Evolutionary conservation across 2,888 invertebrate genomes (phyloP).

Genomic region (Nebria brevicollis): DNA sequence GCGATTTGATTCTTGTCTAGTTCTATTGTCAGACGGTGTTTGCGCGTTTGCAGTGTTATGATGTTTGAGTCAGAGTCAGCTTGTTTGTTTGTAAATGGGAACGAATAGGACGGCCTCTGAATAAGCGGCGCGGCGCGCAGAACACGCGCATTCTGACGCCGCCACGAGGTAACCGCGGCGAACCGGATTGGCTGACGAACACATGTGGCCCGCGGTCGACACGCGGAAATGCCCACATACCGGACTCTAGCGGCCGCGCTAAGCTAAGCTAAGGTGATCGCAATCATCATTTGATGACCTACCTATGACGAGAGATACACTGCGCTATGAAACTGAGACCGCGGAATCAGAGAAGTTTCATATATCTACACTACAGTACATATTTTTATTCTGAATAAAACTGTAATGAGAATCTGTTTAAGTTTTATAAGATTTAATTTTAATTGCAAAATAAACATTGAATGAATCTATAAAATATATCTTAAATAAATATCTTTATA

Average conservation of each 20-base stretch:
- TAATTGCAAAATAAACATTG: no score
- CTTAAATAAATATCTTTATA: no score
- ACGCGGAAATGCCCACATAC: constrained; percentile 40
- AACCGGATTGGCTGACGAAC: constrained; percentile 23
- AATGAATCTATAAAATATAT: no score
- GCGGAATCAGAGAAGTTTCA: neutral
- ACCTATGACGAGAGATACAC: neutral
- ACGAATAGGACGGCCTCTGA: constrained; percentile 20
- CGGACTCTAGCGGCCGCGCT: constrained; percentile 18
- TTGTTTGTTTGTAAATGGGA: constrained; percentile 15
- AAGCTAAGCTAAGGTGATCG: neutral
- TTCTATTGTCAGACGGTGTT: neutral
- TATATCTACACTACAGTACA: neutral
- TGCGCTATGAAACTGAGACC: no score
- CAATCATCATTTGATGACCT: neutral
- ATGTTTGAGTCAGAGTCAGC: neutral
- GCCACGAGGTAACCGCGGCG: constrained; percentile 5
- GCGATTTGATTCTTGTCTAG: neutral
- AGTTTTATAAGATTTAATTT: no score
- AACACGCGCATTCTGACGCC: constrained; percentile 19
- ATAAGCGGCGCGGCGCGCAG: constrained; percentile 23
- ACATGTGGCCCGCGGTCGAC: constrained; percentile 35
- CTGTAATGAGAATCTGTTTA: no score
- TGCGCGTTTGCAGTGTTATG: constrained; percentile 1
- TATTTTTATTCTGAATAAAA: no score